Evolutionary conservation across 1,140 invertebrate species (phyloP), one percentile per base, ranked within the genome.

Genomic region (Macrobrachium nipponense): DNA sequence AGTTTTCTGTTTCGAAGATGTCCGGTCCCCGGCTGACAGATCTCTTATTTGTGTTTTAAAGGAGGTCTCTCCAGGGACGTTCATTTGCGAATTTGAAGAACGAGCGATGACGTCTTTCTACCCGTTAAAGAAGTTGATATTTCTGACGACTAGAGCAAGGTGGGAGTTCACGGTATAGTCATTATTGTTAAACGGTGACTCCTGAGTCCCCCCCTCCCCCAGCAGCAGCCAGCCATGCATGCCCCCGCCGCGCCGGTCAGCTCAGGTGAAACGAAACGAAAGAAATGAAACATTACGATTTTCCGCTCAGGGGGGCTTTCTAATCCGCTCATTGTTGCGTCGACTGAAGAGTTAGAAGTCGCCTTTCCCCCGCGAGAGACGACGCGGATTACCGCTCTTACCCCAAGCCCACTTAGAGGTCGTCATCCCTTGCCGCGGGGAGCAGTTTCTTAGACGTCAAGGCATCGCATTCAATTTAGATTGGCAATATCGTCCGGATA

Each of bases 391-490:
- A 70, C 20, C 68, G 68, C 68, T n/a, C 20, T 70, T 70, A 27
- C 68, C 23, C 15, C 68, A 11, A 27, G 17, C 20, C 68, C 23
- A 15, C 58, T 20, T 5, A 59, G n/a, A 8, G 58, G 58, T 43
- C 23, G 17, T 17, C 20, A 61, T 62, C 59, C 23, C 23, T 60
- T 18, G 23, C 20, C 59, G 17, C 59, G 14, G 14, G 20, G 59
- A 17, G 43, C 36, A 14, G 20, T 79, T 66, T 66, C 78, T 80
- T n/a, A 80, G 78, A 66, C 62, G 78, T 80, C 78, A 66, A 66
- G 78, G 78, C 78, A n/a, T 66, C 78, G 61, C 27, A 80, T 80
- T 80, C 78, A 80, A 80, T 80, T 80, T 80, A 80, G 78, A 80
- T 80, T 80, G 78, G 78, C 78, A 80, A 80, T 80, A 80, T 80